Percentiles rank a stretch among this genome's conserved stretches.
phyloP scores from a whole-genome alignment of 2,113 vertebrate species.

The Physeter macrocephalus region DNA sequence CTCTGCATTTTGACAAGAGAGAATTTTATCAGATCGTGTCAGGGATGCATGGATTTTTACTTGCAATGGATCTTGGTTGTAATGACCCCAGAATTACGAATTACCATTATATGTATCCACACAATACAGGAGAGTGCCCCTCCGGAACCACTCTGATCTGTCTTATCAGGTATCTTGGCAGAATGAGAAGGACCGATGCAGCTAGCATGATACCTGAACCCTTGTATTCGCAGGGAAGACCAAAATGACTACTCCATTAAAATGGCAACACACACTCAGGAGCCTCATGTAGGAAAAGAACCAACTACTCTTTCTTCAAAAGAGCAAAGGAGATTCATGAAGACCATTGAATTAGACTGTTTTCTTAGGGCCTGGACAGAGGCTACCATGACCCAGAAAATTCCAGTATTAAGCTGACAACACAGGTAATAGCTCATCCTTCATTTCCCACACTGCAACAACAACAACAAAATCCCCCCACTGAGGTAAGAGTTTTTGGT shows the following conservation, averaged over 20 bases:
- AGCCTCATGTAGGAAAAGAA: slow-evolving; percentile 40
- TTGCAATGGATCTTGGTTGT: neutral
- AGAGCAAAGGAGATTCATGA: slow-evolving; percentile 59
- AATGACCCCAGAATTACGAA: slow-evolving; percentile 32
- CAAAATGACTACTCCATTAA: neutral
- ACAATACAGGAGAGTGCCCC: neutral
- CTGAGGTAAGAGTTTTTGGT: neutral
- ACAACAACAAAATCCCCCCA: neutral
- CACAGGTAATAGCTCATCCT: neutral
- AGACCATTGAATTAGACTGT: neutral
- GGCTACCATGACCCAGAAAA: neutral
- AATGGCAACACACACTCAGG: slow-evolving; percentile 30
- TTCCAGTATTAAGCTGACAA: neutral
- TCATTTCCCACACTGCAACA: neutral
- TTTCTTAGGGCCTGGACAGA: slow-evolving; percentile 50
- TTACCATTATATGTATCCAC: slow-evolving; percentile 24
- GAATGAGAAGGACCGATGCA: neutral
- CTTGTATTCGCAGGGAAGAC: neutral
- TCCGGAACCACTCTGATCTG: neutral
- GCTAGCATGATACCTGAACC: neutral
- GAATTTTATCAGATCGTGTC: neutral
- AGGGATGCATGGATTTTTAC: neutral
- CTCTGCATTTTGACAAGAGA: neutral
- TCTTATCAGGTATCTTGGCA: neutral
- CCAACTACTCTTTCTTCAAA: slow-evolving; percentile 58